Evolutionary conservation across 2,888 invertebrate genomes (phyloP), one percentile per base, ranked within the genome.

Genomic region (Apodemia duryi): DNA sequence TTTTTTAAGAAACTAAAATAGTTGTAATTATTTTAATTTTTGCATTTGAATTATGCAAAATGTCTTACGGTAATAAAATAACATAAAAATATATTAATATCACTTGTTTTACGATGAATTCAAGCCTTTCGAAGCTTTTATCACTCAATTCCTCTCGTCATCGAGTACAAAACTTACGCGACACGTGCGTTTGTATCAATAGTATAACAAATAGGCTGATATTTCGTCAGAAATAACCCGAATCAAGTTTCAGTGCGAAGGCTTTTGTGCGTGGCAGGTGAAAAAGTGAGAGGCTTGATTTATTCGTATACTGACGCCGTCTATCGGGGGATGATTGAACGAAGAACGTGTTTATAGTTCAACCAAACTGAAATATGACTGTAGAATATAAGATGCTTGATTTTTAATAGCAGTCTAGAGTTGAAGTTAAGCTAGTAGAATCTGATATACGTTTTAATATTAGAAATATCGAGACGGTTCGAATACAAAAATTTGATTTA

Each of bases 231-330:
- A 86, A 91, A 91, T 90, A 91, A 90, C 89, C 88, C 87, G 89
- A 91, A 91, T 91, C 91, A 91, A 90, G 91, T 91, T 90, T 88
- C 88, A 87, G 84, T 86, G 82, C 80, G 86, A 86, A 88, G 83
- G 88, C 90, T 87, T 88, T 91, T 91, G 91, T 91, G 88, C 87
- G 86, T 91, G 91, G 91, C 91, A 91, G 91, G 91, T 91, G 91
- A 91, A 91, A 91, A 91, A 91, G 91, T 89, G 91, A 84, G 84
- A 83, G 82, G 81, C 84, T 83, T 91, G 91, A 91, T 91, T 91
- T 91, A 91, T 91, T 88, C 89, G 84, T 80, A 70, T 74, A 81
- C 84, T 83, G 85, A 83, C 86, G 90, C 88, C 84, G 88, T 88
- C 86, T 90, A 89, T 87, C 87, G 87, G 74, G 72, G 79, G 81